These are phyloP conservation scores for Nomada lathburiana DNA, from an alignment of 2,888 invertebrate genomes.

Conservation along the genomic window DNA sequence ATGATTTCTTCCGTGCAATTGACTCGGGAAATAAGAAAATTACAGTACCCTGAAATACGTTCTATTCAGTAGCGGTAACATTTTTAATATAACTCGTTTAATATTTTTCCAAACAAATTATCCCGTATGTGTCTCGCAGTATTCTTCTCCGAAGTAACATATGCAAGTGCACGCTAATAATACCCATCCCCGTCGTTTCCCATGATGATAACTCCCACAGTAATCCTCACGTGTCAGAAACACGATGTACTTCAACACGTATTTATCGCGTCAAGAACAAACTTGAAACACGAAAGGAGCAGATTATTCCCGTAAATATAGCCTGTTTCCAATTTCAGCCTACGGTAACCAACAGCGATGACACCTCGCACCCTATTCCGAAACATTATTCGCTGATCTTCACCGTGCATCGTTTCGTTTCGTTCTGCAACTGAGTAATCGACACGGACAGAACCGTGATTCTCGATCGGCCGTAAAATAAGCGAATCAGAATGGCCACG, in stretches of 20 bases:
- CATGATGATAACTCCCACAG: conserved; percentile 1
- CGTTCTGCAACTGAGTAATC: too few relatives aligned
- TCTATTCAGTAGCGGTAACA: too few relatives aligned
- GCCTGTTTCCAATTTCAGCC: conserved; percentile 8
- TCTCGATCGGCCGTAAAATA: neutral
- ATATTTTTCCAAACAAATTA: too few relatives aligned
- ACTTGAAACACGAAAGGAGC: neutral
- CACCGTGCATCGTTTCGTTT: neutral
- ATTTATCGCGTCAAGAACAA: conserved; percentile 15
- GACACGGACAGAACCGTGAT: neutral
- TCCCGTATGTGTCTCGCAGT: neutral
- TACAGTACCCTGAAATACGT: too few relatives aligned
- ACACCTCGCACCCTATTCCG: neutral
- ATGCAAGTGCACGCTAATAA: neutral
- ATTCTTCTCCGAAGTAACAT: neutral
- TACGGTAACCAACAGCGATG: neutral
- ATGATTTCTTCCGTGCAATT: too few relatives aligned
- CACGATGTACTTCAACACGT: conserved; percentile 19
- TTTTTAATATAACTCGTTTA: too few relatives aligned
- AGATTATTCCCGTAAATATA: conserved; percentile 10
- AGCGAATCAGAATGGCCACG: conserved; percentile 11
- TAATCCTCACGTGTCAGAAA: conserved; percentile 10
- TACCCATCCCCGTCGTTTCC: neutral
- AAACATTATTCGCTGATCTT: neutral
- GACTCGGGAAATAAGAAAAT: too few relatives aligned